Base-by-base conservation (phyloP, 2,113 vertebrate genomes). In the Opisthocomus hoazin region DNA sequence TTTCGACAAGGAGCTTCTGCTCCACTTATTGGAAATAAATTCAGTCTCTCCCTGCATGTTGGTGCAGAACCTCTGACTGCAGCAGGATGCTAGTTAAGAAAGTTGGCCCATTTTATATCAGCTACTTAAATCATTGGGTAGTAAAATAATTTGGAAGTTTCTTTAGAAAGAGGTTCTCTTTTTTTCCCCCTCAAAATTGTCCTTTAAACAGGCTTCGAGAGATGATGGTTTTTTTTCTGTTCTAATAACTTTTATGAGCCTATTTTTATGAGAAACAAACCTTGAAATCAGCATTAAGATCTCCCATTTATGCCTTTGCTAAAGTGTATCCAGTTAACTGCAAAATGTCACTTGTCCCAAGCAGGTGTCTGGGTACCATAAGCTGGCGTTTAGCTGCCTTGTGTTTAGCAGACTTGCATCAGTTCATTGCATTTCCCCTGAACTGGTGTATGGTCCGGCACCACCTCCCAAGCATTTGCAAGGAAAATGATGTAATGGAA, bases 251-350 rank as follows among this genome's bases (percentile, higher is more conserved):
- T 80, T 96, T 89, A 96, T 53, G 94, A 93, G 32, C 57, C 18
- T 64, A 74, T 73, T 97, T 77, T 96, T 85, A 92, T 5, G 61
- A 90, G 95, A 79, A 93, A 63, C 27, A 97, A 96, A 75, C 34
- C 68, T 86, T 82, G 69, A 75, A 91, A 93, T 96, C 32, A 70
- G 65, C 64, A 74, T 89, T 91, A 91, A 96, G 74, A 70, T 41
- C 70, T 91, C 87, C 57, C 80, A 94, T 74, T 90, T 48, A 63
- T 50, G 77, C 63, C 56, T 94, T 85, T 16, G 2, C 81, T 89
- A 96, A 87, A 58, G 94, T 90, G 46, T 65, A 94, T 58, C 83
- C 80, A 65, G 56, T n/a, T 85, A 94, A 90, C 43, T 81, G 51
- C 69, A 74, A 71, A 87, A 58, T 43, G 89, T 95, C 86, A 69